These are phyloP conservation scores for Synanceia verrucosa DNA, from an alignment of 2,797 vertebrate species.

Conservation along the genomic window DNA sequence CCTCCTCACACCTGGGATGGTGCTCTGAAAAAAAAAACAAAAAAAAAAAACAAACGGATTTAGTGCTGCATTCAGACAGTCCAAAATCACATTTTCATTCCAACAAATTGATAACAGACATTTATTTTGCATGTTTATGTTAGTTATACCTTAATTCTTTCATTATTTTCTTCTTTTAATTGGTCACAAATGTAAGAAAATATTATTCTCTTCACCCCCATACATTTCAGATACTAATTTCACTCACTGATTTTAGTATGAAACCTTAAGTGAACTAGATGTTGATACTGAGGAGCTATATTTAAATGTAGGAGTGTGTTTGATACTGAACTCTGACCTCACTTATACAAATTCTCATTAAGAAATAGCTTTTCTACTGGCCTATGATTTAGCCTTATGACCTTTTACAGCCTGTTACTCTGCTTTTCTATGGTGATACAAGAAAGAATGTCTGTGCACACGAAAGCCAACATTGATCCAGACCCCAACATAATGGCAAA, in stretches of 20 bases:
- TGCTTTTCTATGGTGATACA: slow-evolving; percentile 75
- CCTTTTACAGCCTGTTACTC: slow-evolving; percentile 67
- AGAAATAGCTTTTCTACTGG: slow-evolving; percentile 73
- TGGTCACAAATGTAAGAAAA: background rate
- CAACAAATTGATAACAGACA: no score
- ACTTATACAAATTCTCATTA: slow-evolving; percentile 68
- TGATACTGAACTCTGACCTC: slow-evolving; percentile 72
- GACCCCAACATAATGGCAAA: slow-evolving; percentile 74
- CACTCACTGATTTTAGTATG: background rate
- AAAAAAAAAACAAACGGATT: slow-evolving; percentile 50
- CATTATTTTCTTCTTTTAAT: background rate
- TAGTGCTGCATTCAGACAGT: slow-evolving; percentile 16
- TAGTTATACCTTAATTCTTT: background rate
- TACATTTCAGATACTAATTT: background rate
- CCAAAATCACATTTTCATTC: background rate
- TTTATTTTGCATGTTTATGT: background rate
- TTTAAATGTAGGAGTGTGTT: slow-evolving; percentile 78
- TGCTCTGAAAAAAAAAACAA: slow-evolving; percentile 66
- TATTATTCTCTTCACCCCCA: background rate
- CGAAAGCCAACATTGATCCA: slow-evolving; percentile 82
- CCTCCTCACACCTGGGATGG: slow-evolving; percentile 45
- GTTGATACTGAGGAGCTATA: slow-evolving; percentile 72
- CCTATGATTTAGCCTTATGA: slow-evolving; percentile 78
- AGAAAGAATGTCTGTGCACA: slow-evolving; percentile 84
- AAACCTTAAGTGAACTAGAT: slow-evolving; percentile 28